phyloP scores from a whole-genome alignment of 2,888 invertebrate genomes.

The Nephrocerus scutellatus region DNA sequence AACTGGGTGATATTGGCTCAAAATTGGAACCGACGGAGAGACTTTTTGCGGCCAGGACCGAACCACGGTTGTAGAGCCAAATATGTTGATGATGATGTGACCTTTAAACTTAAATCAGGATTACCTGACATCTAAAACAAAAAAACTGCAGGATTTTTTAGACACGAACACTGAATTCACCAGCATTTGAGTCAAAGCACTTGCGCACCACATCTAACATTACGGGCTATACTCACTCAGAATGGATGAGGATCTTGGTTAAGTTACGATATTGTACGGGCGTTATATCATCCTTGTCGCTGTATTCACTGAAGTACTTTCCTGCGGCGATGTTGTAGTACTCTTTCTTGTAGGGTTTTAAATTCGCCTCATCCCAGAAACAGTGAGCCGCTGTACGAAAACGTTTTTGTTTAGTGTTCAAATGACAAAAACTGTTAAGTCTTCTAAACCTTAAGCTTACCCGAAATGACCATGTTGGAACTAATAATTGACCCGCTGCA shows the following conservation, averaged over 20 bases:
- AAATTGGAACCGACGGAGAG: too few species aligned
- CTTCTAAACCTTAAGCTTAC: slow-evolving; percentile 17
- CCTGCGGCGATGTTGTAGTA: slow-evolving; percentile 19
- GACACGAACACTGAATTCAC: too few species aligned
- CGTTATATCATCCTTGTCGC: slow-evolving; percentile 10
- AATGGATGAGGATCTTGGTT: slow-evolving; percentile 17
- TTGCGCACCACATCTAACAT: too few species aligned
- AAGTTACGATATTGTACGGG: slow-evolving; percentile 19
- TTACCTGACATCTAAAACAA: too few species aligned
- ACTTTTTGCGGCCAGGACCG: too few species aligned
- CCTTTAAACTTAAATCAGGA: too few species aligned
- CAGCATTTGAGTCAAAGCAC: too few species aligned
- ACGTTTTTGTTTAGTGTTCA: neutral
- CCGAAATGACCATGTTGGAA: slow-evolving; percentile 28
- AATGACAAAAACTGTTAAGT: neutral
- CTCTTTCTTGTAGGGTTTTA: neutral
- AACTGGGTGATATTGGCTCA: too few species aligned
- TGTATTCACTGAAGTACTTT: slow-evolving; percentile 17
- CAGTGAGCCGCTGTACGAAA: slow-evolving; percentile 21
- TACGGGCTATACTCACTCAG: slow-evolving; percentile 21
- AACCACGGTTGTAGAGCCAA: too few species aligned
- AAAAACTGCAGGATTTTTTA: too few species aligned
- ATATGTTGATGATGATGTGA: too few species aligned
- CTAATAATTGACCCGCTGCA: slow-evolving; percentile 33
- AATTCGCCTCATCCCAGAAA: slow-evolving; percentile 18